Evolutionary conservation across 2,888 invertebrate species (phyloP).

Genomic region (Spisula subtruncata): DNA sequence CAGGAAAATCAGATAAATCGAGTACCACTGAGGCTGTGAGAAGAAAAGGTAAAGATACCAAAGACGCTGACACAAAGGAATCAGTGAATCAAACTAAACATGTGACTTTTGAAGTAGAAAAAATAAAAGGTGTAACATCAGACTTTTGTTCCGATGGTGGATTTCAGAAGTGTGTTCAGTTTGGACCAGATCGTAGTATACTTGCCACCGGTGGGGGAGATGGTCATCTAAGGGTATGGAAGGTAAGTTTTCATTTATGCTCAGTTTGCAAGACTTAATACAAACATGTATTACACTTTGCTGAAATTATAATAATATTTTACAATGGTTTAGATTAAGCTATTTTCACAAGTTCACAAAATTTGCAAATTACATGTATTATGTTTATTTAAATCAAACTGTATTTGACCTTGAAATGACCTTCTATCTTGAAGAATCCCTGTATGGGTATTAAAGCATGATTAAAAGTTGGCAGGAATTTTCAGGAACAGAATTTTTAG

Average conservation of each 20-base stretch:
- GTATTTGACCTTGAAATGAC: no score
- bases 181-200: slow-evolving; percentile 92
- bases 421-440: no score
- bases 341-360: no score
- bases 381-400: no score
- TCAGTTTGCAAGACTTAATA: no score
- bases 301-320: no score
- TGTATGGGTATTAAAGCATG: no score
- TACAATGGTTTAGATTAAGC: no score
- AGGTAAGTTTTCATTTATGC: slow-evolving; percentile 85
- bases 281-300: no score
- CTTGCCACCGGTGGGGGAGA: slow-evolving; percentile 98
- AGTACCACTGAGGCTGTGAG: slow-evolving; percentile 60
- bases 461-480: no score
- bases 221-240: slow-evolving; percentile 95
- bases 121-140: slow-evolving; percentile 85
- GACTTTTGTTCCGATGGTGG: slow-evolving; percentile 91
- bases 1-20: slow-evolving; percentile 1
- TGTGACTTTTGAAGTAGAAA: slow-evolving; percentile 86
- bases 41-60: slow-evolving; percentile 71
- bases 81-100: slow-evolving; percentile 75
- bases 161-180: slow-evolving; percentile 94
- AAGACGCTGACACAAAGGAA: slow-evolving; percentile 45
- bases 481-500: no score
- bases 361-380: no score